Percentiles rank a stretch among this genome's conserved stretches.
phyloP scores from a whole-genome alignment of 37 sponge, comb jelly and placozoan genomes.

The Amphimedon queenslandica region DNA sequence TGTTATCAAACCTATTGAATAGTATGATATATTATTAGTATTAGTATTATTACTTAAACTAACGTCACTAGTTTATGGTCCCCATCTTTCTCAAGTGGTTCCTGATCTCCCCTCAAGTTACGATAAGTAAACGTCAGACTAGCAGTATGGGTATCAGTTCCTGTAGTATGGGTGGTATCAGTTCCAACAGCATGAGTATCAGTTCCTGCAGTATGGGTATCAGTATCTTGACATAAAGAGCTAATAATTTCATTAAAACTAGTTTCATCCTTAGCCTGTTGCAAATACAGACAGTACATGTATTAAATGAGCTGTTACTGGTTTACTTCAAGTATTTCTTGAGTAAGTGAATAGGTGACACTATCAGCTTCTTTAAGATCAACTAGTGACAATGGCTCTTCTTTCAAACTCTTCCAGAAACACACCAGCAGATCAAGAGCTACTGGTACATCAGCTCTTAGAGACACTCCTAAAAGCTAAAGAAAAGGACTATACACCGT shows the following conservation, averaged over 20 bases:
- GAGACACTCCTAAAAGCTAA: slow-evolving; percentile 82
- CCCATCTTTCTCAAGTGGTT: slow-evolving; percentile 55
- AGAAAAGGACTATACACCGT: background rate
- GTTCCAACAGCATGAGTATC: background rate
- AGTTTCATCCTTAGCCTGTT: background rate
- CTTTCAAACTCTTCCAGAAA: slow-evolving; percentile 89
- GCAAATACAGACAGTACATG: no score
- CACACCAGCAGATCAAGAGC: slow-evolving; percentile 85
- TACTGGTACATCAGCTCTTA: slow-evolving; percentile 90
- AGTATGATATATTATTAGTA: background rate
- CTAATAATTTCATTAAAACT: background rate
- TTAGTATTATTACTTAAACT: slow-evolving; percentile 10
- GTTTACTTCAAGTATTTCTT: slow-evolving; percentile 51
- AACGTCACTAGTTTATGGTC: slow-evolving; percentile 53
- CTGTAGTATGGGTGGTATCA: background rate
- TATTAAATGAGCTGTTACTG: no score
- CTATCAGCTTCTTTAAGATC: slow-evolving; percentile 86
- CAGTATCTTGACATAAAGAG: no score
- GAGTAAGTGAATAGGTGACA: slow-evolving; percentile 77
- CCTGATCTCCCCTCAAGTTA: slow-evolving; percentile 40
- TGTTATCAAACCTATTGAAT: slow-evolving; percentile 51
- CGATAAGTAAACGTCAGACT: slow-evolving; percentile 29
- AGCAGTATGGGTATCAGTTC: background rate
- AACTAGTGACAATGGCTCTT: slow-evolving; percentile 30
- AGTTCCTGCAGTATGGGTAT: background rate